Evolutionary conservation across 2,797 vertebrate genomes (phyloP).

Genomic region (Tympanoctomys barrerae): DNA sequence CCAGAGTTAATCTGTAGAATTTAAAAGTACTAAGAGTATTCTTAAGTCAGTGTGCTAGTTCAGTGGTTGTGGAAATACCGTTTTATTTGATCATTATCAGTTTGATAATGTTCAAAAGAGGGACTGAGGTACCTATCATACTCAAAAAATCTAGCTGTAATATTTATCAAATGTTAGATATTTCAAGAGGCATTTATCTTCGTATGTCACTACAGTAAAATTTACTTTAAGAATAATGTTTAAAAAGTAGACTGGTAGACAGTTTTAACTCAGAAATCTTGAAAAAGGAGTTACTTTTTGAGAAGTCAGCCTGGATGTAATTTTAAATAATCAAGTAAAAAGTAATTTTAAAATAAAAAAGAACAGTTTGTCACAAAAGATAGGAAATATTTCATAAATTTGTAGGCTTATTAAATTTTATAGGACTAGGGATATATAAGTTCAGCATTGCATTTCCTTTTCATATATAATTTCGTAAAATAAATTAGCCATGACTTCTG

Average conservation of each 20-base stretch:
- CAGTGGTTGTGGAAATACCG: background rate
- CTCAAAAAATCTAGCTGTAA: background rate
- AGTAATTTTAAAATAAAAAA: slow-evolving; percentile 60
- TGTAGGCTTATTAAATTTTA: slow-evolving; percentile 16
- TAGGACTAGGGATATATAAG: background rate
- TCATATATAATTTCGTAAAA: slow-evolving; percentile 17
- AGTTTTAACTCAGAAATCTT: slow-evolving; percentile 41
- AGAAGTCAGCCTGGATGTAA: slow-evolving; percentile 65
- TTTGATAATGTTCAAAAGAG: slow-evolving; percentile 54
- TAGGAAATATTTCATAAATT: slow-evolving; percentile 50
- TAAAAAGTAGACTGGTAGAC: slow-evolving; percentile 7
- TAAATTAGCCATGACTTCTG: slow-evolving; percentile 10
- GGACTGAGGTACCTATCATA: background rate
- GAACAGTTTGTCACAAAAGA: background rate
- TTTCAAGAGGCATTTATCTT: slow-evolving; percentile 7
- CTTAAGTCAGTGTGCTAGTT: slow-evolving; percentile 46
- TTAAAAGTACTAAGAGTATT: slow-evolving; percentile 78
- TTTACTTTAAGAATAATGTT: slow-evolving; percentile 46
- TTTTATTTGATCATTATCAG: slow-evolving; percentile 48
- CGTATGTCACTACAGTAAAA: slow-evolving; percentile 32
- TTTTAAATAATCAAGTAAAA: slow-evolving; percentile 57
- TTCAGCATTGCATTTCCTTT: slow-evolving; percentile 48
- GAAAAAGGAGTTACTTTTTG: background rate
- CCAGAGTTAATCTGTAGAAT: slow-evolving; percentile 81
- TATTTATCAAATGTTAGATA: slow-evolving; percentile 3